Percentiles rank a stretch among this genome's conserved stretches.
These are phyloP conservation scores for Caradrina clavipalpis DNA, from an alignment of 2,888 invertebrate species.

Conservation along the genomic window DNA sequence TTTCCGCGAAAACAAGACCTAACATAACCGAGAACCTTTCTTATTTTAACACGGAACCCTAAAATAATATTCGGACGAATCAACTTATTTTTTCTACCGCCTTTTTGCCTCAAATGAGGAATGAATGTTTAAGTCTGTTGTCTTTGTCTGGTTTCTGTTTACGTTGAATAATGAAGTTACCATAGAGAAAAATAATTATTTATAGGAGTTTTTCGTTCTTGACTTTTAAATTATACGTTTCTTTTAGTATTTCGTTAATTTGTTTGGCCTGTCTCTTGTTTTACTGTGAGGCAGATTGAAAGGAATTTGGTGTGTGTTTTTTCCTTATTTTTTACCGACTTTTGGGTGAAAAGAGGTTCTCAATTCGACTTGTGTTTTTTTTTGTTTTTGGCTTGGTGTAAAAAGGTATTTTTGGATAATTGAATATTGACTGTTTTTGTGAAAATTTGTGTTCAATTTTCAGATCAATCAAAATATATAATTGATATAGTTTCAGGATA, in stretches of 20 bases:
- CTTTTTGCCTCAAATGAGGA: slow-evolving; percentile 37
- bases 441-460: too few species aligned
- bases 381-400: too few species aligned
- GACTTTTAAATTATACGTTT: slow-evolving; percentile 26
- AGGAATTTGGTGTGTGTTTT: not conserved
- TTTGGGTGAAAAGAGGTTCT: not conserved
- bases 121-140: slow-evolving; percentile 42
- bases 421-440: not conserved
- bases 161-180: slow-evolving; percentile 54
- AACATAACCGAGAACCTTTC: slow-evolving; percentile 11
- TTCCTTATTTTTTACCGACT: not conserved
- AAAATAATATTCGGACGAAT: slow-evolving; percentile 40
- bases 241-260: slow-evolving; percentile 38
- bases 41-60: slow-evolving; percentile 20
- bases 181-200: slow-evolving; percentile 44
- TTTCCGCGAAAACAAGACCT: not conserved
- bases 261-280: slow-evolving; percentile 25
- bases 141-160: slow-evolving; percentile 41
- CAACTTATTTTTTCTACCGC: slow-evolving; percentile 33
- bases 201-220: slow-evolving; percentile 30
- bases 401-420: not conserved
- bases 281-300: not conserved
- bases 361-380: too few species aligned
- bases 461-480: too few species aligned
- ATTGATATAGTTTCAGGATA: too few species aligned